Evolutionary conservation across 2,113 vertebrate species (phyloP), one percentile per base, ranked within the genome.

Genomic region (Festucalex cinctus): DNA sequence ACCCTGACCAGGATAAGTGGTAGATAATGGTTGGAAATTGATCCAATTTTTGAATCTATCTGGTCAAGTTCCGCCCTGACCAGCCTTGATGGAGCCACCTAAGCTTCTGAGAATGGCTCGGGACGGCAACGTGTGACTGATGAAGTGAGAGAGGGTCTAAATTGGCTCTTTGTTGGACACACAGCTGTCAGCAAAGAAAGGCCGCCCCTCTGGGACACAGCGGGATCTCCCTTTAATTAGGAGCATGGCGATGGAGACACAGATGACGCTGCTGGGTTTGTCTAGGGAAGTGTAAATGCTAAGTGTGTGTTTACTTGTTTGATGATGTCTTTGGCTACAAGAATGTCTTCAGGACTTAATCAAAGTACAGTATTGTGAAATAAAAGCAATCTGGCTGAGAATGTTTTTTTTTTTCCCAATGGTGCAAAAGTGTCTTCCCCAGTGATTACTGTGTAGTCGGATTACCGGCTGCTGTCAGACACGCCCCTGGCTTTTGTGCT

Each of bases 141-240:
- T 78, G 83, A 77, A 72, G 70, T 79, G 69, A 77, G 70, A 77
- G 41, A 26, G 71, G 72, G 63, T 74, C 83, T 90, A 88, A 92
- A 91, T 89, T 86, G 84, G 78, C 78, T 78, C 87, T 88, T 90
- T 91, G 88, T 88, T 84, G 80, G 71, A 65, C 75, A 78, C 53
- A 65, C 91, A 91, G 89, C 88, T 91, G 90, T 84, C 85, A 80
- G 83, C 80, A 82, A 72, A 85, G 81, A 81, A 81, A 83, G 73
- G 80, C 66, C 39, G 68, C 73, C 76, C 71, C 78, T 58, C n/a
- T 76, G 73, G 71, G 84, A 76, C 84, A 77, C 84, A 85, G 85
- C 83, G 62, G 78, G 85, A 68, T 74, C 78, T 72, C 72, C 37
- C 76, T 74, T 75, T 89, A 90, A 90, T 89, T 86, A 91, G 83